These are phyloP conservation scores for Hydrocynus forskahlii DNA, from an alignment of 2,797 vertebrate species.

Conservation along the genomic window DNA sequence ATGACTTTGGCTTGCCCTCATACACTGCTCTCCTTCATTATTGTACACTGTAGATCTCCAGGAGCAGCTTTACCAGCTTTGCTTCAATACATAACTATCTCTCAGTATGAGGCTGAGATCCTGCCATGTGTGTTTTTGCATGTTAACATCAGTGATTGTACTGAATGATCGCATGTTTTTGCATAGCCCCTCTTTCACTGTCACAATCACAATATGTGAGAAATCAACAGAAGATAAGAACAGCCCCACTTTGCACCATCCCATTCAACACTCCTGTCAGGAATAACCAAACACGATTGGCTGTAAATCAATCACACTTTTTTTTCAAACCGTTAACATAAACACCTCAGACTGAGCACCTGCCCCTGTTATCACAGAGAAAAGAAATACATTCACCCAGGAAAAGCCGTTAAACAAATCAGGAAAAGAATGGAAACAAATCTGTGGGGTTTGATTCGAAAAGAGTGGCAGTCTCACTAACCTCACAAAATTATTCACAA, in stretches of 20 bases:
- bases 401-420: neutral
- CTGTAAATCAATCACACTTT: neutral
- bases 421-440: no score
- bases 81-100: neutral
- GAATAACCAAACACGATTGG: neutral
- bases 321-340: neutral
- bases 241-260: neutral
- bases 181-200: neutral
- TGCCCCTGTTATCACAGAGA: neutral
- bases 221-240: conserved; percentile 5
- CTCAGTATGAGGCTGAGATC: neutral
- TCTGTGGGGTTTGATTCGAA: no score
- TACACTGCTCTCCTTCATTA: neutral
- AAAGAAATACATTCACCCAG: neutral
- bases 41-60: neutral
- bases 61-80: neutral
- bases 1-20: neutral
- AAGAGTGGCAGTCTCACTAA: no score
- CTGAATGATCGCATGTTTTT: neutral
- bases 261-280: neutral
- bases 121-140: neutral
- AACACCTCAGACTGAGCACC: neutral
- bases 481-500: no score
- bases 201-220: conserved; percentile 32
- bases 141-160: conserved; percentile 28